A percentile compares a stretch with the other conserved stretches of the same genome.
phyloP scores from a whole-genome alignment of 2,888 invertebrate genomes.

The Crepidodera aurea region DNA sequence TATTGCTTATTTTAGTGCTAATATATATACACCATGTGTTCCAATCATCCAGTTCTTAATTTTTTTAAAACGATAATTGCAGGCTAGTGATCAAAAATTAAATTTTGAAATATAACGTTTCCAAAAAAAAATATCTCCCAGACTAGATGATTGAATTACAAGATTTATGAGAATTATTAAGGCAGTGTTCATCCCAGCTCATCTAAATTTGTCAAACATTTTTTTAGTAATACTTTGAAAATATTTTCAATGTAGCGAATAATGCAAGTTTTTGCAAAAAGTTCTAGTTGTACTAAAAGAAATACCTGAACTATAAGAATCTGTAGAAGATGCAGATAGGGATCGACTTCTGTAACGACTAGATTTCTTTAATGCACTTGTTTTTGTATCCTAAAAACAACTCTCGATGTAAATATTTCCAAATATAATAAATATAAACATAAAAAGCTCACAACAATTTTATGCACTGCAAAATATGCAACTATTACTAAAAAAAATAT shows the following conservation, averaged over 20 bases:
- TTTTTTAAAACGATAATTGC: too few relatives aligned
- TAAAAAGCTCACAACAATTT: slow-evolving; percentile 4
- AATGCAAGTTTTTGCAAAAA: slow-evolving; percentile 14
- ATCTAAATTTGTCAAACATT: not conserved
- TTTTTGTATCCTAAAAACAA: slow-evolving; percentile 65
- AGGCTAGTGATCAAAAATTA: too few relatives aligned
- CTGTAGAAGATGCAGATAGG: slow-evolving; percentile 91
- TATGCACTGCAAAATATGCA: not conserved
- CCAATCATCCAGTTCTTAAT: too few relatives aligned
- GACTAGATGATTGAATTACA: too few relatives aligned
- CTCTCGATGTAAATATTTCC: not conserved
- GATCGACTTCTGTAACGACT: slow-evolving; percentile 90
- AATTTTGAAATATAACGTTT: too few relatives aligned
- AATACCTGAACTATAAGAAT: slow-evolving; percentile 91
- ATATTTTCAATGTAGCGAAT: not conserved
- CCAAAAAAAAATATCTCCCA: too few relatives aligned
- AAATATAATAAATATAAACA: not conserved
- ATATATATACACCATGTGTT: too few relatives aligned
- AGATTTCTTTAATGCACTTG: slow-evolving; percentile 83
- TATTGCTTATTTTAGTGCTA: too few relatives aligned
- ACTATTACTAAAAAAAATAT: slow-evolving; percentile 21
- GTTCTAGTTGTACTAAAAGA: slow-evolving; percentile 6
- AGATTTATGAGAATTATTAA: too few relatives aligned
- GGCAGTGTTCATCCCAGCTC: not conserved
- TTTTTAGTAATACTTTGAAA: not conserved